A percentile compares a stretch with the other conserved stretches of the same genome.
phyloP scores from a whole-genome alignment of 2,888 invertebrate genomes.

The Conistra vaccinii region DNA sequence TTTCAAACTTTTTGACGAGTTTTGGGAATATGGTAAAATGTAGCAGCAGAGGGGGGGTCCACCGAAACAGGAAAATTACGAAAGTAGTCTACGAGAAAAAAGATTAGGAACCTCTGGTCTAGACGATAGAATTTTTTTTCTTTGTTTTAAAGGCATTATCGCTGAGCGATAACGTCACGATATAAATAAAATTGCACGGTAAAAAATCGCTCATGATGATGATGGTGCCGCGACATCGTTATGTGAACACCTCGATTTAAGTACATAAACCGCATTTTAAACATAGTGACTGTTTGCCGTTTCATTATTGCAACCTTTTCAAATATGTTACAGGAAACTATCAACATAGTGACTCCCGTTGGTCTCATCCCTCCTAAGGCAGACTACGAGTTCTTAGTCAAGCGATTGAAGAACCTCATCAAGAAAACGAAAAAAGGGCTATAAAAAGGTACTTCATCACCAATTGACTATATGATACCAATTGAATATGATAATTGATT shows the following conservation, averaged over 20 bases:
- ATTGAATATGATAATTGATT: too few relatives aligned
- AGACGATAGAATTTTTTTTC: too few relatives aligned
- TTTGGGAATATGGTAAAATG: too few relatives aligned
- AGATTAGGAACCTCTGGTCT: too few relatives aligned
- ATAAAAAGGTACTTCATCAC: conserved; percentile 21
- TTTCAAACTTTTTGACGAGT: too few relatives aligned
- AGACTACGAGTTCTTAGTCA: conserved; percentile 25
- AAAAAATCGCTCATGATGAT: neutral
- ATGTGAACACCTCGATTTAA: neutral
- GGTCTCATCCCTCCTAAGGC: conserved; percentile 61
- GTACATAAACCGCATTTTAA: neutral
- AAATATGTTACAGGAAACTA: conserved; percentile 55
- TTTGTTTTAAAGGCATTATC: too few relatives aligned
- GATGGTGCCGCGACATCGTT: neutral
- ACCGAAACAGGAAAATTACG: too few relatives aligned
- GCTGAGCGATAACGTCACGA: too few relatives aligned
- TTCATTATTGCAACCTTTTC: neutral
- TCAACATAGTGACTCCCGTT: conserved; percentile 69
- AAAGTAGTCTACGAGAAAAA: too few relatives aligned
- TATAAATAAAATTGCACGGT: neutral
- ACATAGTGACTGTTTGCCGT: neutral
- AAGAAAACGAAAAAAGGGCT: conserved; percentile 48
- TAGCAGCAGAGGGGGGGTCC: too few relatives aligned
- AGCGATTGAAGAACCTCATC: conserved; percentile 37
- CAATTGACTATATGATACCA: too few relatives aligned